Evolutionary conservation across 2,113 vertebrate species (phyloP).

Genomic region (Eulemur rufifrons): DNA sequence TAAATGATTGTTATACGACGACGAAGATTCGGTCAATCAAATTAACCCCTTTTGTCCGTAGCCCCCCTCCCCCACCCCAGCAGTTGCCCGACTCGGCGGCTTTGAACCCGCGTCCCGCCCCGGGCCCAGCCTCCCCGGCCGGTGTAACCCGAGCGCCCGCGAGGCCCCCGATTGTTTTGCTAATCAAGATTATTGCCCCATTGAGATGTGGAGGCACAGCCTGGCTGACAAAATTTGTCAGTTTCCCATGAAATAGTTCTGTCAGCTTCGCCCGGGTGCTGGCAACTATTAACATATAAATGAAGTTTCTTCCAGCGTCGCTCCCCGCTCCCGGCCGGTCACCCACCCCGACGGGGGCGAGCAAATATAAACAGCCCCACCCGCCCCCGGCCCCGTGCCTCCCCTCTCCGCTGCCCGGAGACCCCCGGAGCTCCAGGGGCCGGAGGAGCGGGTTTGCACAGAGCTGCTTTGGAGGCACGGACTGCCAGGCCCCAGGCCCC

Average conservation of each 20-base stretch:
- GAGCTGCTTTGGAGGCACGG: slow-evolving; percentile 83
- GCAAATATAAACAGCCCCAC: slow-evolving; percentile 88
- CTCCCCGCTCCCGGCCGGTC: slow-evolving; percentile 76
- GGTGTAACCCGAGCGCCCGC: slow-evolving; percentile 87
- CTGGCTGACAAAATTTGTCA: slow-evolving; percentile 91
- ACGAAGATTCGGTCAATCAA: slow-evolving; percentile 88
- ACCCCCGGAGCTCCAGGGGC: slow-evolving; percentile 67
- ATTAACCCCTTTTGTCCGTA: slow-evolving; percentile 89
- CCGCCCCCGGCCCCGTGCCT: not conserved
- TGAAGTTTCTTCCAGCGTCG: slow-evolving; percentile 86
- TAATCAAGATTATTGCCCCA: slow-evolving; percentile 93
- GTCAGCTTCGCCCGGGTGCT: slow-evolving; percentile 87
- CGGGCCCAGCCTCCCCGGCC: slow-evolving; percentile 83
- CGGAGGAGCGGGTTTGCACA: slow-evolving; percentile 81
- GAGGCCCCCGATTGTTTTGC: slow-evolving; percentile 90
- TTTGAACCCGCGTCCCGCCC: slow-evolving; percentile 77
- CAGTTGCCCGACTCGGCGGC: slow-evolving; percentile 86
- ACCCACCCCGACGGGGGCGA: slow-evolving; percentile 82
- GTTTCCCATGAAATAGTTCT: slow-evolving; percentile 92
- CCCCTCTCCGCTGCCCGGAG: slow-evolving; percentile 69
- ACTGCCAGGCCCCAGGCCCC: slow-evolving; percentile 81
- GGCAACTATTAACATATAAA: slow-evolving; percentile 92
- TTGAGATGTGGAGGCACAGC: slow-evolving; percentile 89
- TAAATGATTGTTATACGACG: slow-evolving; percentile 88
- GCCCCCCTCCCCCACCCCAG: slow-evolving; percentile 68